Conservation (phyloP, 35 echinoderm and acorn worm species). For the Patiria miniata region DNA sequence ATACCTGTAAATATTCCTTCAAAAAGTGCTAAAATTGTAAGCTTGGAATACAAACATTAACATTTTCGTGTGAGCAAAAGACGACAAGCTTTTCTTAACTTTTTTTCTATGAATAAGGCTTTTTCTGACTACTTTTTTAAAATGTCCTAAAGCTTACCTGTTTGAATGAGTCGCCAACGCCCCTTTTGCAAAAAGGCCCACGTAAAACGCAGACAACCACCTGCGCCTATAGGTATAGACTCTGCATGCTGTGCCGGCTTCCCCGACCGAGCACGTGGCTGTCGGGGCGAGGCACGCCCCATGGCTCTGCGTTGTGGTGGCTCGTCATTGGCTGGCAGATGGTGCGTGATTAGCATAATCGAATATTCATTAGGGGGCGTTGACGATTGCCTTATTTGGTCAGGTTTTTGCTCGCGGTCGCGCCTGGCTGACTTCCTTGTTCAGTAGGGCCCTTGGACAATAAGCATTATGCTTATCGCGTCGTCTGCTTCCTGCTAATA, state of each 20-base stretch:
- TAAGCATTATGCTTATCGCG: background rate
- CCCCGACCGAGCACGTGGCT: background rate
- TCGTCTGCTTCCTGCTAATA: background rate
- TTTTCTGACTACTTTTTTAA: too few relatives aligned
- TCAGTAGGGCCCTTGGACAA: background rate
- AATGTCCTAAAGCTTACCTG: too few relatives aligned
- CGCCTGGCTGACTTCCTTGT: conserved; percentile 19
- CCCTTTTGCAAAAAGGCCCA: background rate
- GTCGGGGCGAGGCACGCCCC: background rate
- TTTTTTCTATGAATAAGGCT: too few relatives aligned
- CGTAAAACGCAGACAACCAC: background rate
- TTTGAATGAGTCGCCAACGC: background rate
- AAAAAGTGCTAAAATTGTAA: too few relatives aligned
- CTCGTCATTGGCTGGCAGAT: background rate
- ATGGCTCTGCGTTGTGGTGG: background rate
- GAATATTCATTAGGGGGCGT: conserved; percentile 20
- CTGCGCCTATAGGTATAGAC: too few relatives aligned
- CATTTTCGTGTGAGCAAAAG: too few relatives aligned
- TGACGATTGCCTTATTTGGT: conserved; percentile 1
- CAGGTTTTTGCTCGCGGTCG: background rate
- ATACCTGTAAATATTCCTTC: too few relatives aligned
- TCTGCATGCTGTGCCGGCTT: background rate
- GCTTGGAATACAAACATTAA: too few relatives aligned
- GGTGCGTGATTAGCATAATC: background rate
- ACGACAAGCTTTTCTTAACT: too few relatives aligned